A percentile compares a stretch with the other conserved stretches of the same genome.
Conservation (phyloP, 2,113 vertebrate species). For the Lonchura striata region DNA sequence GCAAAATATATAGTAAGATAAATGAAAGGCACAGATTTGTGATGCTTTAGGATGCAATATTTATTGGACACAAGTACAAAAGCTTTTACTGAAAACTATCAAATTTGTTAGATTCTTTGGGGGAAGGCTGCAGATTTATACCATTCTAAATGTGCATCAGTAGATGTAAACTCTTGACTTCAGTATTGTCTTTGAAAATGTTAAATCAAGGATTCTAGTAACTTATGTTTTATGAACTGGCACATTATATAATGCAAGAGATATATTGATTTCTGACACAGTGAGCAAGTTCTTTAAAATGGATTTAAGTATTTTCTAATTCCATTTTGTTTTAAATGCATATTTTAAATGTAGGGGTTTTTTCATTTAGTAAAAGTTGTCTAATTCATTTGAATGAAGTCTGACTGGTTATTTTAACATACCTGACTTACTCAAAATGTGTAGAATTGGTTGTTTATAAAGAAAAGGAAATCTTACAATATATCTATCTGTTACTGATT, state of each 20-base stretch:
- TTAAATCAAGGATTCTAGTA: slow-evolving; percentile 74
- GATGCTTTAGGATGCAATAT: slow-evolving; percentile 51
- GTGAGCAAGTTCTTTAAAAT: slow-evolving; percentile 75
- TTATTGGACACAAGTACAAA: slow-evolving; percentile 61
- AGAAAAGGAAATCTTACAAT: neutral
- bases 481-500: neutral
- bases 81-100: slow-evolving; percentile 68
- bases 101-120: slow-evolving; percentile 66
- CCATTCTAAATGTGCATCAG: slow-evolving; percentile 73
- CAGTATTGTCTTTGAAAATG: slow-evolving; percentile 75
- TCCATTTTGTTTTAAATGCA: slow-evolving; percentile 79
- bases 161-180: slow-evolving; percentile 75
- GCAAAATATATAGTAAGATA: slow-evolving; percentile 38
- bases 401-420: slow-evolving; percentile 74
- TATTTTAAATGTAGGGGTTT: slow-evolving; percentile 81
- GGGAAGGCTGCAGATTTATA: slow-evolving; percentile 72
- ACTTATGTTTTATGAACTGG: slow-evolving; percentile 74
- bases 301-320: slow-evolving; percentile 75
- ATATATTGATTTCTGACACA: slow-evolving; percentile 73
- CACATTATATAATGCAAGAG: slow-evolving; percentile 73
- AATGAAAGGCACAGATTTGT: slow-evolving; percentile 48
- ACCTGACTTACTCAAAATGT: neutral
- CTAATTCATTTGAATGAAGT: slow-evolving; percentile 80
- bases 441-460: neutral
- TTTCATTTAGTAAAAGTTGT: slow-evolving; percentile 85